Base-by-base conservation (phyloP, 2,113 vertebrate genomes). In the Lophius piscatorius region DNA sequence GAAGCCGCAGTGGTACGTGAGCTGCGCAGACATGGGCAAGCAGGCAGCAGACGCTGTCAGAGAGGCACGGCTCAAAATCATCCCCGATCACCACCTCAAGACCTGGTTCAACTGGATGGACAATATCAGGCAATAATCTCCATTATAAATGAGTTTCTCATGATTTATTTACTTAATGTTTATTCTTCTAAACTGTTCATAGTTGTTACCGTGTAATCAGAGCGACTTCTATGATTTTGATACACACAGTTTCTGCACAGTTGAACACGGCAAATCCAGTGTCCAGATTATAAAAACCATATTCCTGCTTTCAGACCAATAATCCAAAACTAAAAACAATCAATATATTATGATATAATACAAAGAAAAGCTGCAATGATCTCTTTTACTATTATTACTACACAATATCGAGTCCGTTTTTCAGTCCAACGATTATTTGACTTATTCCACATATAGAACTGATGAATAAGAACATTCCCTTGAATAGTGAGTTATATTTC, bases 51-150 rank as follows among this genome's bases (percentile, higher is more conserved):
- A 95, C 0, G 91, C 84, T 0, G 94, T 95, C 46, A 81, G 93
- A 12, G 91, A 87, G 1, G 95, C 94, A 0, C 86, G 81, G n/a
- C 92, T 97, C n/a, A 91, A 86, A 69, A 95, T 97, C 74, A 88
- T 94, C 65, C 95, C 95, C 0, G 94, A 94, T 39, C 87, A 92
- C 74, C 94, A 96, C 76, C 91, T 88, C 11, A 93, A 94, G 68
- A 97, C 93, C 0, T 96, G 95, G 95, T 95, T 95, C 52, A 88
- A 90, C 73, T 97, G 95, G 95, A 87, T 96, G 94, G 95, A 96
- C 84, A 96, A 95, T 34, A 97, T 97, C 76, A 92, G 93, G 95
- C 95, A 33, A 50, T n/a, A 13, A 8, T 23, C 7, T 9, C 4
- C 23, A 39, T 24, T 6, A 18, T 14, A 10, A 9, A 4, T n/a